Conservation (phyloP, 1,140 invertebrate species). For the Atta cephalotes region DNA sequence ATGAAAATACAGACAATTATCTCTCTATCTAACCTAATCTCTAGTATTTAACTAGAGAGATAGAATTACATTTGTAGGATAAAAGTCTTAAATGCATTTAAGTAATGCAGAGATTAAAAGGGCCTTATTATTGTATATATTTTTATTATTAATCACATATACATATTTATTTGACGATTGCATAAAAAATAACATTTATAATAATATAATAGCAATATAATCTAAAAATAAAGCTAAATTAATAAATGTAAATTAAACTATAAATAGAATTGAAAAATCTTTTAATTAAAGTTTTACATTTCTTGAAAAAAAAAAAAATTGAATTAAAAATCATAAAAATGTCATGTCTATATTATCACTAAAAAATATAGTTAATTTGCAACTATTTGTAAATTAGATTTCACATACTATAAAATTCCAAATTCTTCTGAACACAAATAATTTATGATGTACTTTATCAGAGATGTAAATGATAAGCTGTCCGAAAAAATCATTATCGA, state of each 20-base stretch:
- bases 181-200: not conserved
- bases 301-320: too few relatives aligned
- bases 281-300: too few relatives aligned
- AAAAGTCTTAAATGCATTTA: not conserved
- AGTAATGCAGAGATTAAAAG: not conserved
- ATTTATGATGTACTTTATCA: not conserved
- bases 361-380: not conserved
- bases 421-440: not conserved
- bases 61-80: not conserved
- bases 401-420: not conserved
- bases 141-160: not conserved
- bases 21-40: not conserved
- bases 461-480: not conserved
- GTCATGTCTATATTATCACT: not conserved
- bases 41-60: not conserved
- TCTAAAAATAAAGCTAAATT: not conserved
- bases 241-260: not conserved
- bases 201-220: not conserved
- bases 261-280: not conserved
- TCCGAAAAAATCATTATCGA: not conserved
- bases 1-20: not conserved
- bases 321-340: not conserved
- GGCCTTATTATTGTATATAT: too few relatives aligned
- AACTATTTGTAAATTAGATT: not conserved
- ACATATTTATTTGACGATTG: not conserved